Evolutionary conservation across 2,888 invertebrate species (phyloP).

Genomic region (Acanthoscelides obtectus): DNA sequence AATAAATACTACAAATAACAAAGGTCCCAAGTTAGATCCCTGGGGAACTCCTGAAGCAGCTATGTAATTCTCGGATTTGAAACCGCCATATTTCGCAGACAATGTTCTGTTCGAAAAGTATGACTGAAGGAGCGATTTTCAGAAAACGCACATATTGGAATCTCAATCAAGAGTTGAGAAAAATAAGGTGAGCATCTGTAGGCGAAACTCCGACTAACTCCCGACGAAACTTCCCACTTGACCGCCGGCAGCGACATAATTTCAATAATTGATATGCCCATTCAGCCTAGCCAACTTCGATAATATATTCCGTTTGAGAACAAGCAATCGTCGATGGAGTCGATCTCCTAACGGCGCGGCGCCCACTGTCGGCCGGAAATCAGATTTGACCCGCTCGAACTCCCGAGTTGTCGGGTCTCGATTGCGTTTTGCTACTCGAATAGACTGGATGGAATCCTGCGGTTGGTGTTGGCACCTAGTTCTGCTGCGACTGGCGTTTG

Average conservation of each 20-base stretch:
- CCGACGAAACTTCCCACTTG: too few relatives aligned
- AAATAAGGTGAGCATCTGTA: background rate
- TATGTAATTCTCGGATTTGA: too few relatives aligned
- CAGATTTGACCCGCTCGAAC: background rate
- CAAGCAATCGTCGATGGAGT: background rate
- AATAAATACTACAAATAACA: too few relatives aligned
- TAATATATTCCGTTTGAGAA: background rate
- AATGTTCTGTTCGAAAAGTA: too few relatives aligned
- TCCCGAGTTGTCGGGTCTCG: background rate
- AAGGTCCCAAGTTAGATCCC: too few relatives aligned
- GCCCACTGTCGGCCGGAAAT: background rate
- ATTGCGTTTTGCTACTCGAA: background rate
- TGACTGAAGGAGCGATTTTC: too few relatives aligned
- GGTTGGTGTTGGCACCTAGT: background rate
- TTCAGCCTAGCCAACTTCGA: background rate
- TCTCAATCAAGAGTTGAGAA: background rate
- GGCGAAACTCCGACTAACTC: background rate
- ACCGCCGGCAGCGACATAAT: background rate
- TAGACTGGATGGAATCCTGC: background rate
- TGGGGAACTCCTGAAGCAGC: too few relatives aligned
- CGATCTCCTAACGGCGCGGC: background rate
- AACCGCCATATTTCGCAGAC: too few relatives aligned
- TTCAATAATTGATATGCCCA: background rate
- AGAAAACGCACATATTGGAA: background rate
- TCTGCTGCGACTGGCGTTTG: too few relatives aligned